phyloP scores from a whole-genome alignment of 2,888 invertebrate species.

The Chelonus formosanus region DNA sequence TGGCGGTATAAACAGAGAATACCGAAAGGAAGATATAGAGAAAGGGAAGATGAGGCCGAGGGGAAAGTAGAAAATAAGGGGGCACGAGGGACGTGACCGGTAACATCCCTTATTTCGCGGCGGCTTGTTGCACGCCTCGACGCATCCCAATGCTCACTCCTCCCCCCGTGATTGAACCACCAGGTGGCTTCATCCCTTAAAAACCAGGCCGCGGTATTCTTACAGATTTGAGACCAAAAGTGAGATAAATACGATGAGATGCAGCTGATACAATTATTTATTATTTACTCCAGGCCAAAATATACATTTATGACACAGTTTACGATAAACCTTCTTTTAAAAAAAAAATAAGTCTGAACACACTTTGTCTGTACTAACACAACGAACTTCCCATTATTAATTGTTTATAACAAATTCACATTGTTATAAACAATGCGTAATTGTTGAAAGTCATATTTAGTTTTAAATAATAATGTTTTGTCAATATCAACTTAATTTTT shows the following conservation, averaged over 20 bases:
- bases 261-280: not conserved
- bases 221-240: slow-evolving; percentile 2
- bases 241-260: slow-evolving; percentile 24
- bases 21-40: slow-evolving; percentile 38
- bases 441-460: too few species aligned
- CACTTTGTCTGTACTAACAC: too few species aligned
- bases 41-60: slow-evolving; percentile 26
- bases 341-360: too few species aligned
- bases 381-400: too few species aligned
- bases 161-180: slow-evolving; percentile 40
- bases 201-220: slow-evolving; percentile 30
- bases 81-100: slow-evolving; percentile 41
- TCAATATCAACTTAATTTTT: too few species aligned
- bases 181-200: slow-evolving; percentile 53
- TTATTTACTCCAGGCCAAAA: too few species aligned
- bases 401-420: too few species aligned
- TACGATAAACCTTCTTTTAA: too few species aligned
- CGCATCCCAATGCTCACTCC: slow-evolving; percentile 60
- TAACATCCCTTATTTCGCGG: slow-evolving; percentile 62
- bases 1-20: slow-evolving; percentile 24
- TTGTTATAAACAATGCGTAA: too few species aligned
- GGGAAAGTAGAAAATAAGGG: slow-evolving; percentile 32
- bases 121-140: slow-evolving; percentile 62
- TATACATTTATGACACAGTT: too few species aligned
- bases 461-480: too few species aligned